Conservation (phyloP, 1,140 invertebrate genomes). For the Andrena cerasifolii region DNA sequence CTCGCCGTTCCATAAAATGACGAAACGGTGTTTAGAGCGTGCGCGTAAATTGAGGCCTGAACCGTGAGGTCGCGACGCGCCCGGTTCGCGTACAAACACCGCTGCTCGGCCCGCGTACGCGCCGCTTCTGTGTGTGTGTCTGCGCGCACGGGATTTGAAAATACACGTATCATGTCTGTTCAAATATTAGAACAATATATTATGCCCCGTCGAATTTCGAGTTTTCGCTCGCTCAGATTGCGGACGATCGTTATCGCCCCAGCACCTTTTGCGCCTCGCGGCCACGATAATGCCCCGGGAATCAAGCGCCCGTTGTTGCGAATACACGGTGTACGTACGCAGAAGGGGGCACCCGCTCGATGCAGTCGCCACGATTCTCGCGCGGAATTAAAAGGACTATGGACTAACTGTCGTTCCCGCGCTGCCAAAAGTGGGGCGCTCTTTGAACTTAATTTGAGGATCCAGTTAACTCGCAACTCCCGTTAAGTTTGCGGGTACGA, state of each 20-base stretch:
- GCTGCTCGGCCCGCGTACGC: too few relatives aligned
- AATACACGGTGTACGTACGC: background rate
- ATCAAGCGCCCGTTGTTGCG: conserved; percentile 12
- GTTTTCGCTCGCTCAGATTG: conserved; percentile 42
- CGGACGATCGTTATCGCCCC: conserved; percentile 53
- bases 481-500: too few relatives aligned
- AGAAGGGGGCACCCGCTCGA: background rate
- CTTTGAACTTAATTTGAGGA: too few relatives aligned
- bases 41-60: background rate
- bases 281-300: conserved; percentile 30
- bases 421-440: too few relatives aligned
- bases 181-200: conserved; percentile 68
- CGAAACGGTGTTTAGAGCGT: background rate
- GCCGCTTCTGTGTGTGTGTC: background rate
- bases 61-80: background rate
- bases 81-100: background rate
- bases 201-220: conserved; percentile 36
- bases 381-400: too few relatives aligned
- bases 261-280: conserved; percentile 9
- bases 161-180: conserved; percentile 37
- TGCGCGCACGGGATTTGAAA: background rate
- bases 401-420: too few relatives aligned
- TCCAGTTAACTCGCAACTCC: too few relatives aligned
- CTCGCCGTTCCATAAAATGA: background rate
- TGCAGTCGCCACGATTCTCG: background rate